Evolutionary conservation across 2,797 vertebrate genomes (phyloP), one percentile per base, ranked within the genome.

Genomic region (Manis pentadactyla): DNA sequence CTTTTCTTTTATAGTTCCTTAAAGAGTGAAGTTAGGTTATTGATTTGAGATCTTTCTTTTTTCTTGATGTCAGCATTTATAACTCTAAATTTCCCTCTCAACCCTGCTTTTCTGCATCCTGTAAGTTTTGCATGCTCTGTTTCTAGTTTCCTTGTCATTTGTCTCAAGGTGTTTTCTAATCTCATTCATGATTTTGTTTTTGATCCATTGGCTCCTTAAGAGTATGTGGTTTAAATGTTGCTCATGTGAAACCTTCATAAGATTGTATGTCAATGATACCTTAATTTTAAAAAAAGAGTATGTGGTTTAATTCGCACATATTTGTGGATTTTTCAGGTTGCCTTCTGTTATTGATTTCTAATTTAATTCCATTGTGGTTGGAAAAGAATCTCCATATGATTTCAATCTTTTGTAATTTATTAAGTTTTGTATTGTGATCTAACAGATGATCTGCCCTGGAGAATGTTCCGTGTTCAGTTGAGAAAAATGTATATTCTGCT

Each of bases 111-210:
- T 82, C 4, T 83, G 27, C 13, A 57, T 86, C n/a, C 34, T 21
- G 34, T 61, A 46, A 34, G 25, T 86, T 94, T 79, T 23, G 31
- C 87, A 31, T 57, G 14, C 53, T 84, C 19, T 49, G 14, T 64
- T 75, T 79, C 82, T 57, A 4, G 37, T 90, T 90, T 90, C n/a
- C 21, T 55, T 93, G 59, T 49, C 25, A 55, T 69, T 90, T 74
- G 18, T 69, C 79, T 86, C 59, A 79, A 87, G 25, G 15, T 82
- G 82, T 85, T 87, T 95, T 82, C 49, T 96, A 63, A 78, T 83
- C 68, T 39, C 27, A 46, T 46, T 88, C 37, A 21, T 93, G 53
- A 85, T 66, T 83, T 81, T 19, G 63, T 78, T 59, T 61, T 81
- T 89, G 73, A 94, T 82, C 19, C 31, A 19, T 15, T 84, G 27